Evolutionary conservation across 2,113 vertebrate genomes (phyloP), one percentile per base, ranked within the genome.

Genomic region (Nettapus auritus): DNA sequence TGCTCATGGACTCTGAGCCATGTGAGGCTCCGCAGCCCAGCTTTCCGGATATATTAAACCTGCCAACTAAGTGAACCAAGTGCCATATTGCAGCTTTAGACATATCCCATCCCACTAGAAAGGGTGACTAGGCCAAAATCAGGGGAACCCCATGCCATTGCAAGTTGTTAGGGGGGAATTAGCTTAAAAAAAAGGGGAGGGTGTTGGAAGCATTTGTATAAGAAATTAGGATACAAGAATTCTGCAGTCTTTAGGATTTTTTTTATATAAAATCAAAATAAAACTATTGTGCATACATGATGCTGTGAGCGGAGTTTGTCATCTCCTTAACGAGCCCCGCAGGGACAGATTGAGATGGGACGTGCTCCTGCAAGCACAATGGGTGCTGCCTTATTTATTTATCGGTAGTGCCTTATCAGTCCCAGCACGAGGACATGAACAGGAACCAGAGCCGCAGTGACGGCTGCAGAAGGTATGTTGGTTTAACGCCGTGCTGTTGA

Each of bases 211-310:
- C 29, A 48, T 78, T 86, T 62, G 86, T 91, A 63, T 91, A 88
- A 92, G 16, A 88, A 83, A 88, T 74, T 92, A 94, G 90, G 44
- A 60, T 85, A n/a, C 50, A 44, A 71, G 84, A 85, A 40, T 93
- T 93, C 93, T 93, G 92, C 87, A 95, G 90, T 95, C 71, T 85
- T 94, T 96, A 68, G 36, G 63, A 10, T 52, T 96, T 98, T 78
- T 97, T 97, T 96, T 96, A 66, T 97, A 97, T 93, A 92, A 97
- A 97, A 86, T 63, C 69, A 40, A 97, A 96, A 97, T 97, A 97
- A 97, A 97, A 95, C 90, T 96, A 89, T 95, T 93, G 60, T 91
- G 95, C 95, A 96, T 97, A 94, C 92, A 75, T 94, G 94, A 74
- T 83, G 28, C 21, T 94, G 70, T 76, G 57, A 79, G 60, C 78